These are phyloP conservation scores for fruit fly (Drosophila melanogaster) DNA, from an alignment of 1,140 invertebrate genomes.

Conservation along the genomic window Release_6_plus_ISO1_MT NT_033779.5:14121501-14122000, in stretches of 20 bases:
- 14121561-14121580: slow-evolving; percentile 7
- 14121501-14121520: slow-evolving; percentile 41
- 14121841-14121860: slow-evolving; percentile 2
- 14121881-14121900: slow-evolving; percentile 12
- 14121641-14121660: not conserved
- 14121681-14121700: slow-evolving; percentile 16
- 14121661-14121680: not conserved
- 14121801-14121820: slow-evolving; percentile 83
- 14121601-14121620: slow-evolving; percentile 66
- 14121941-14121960: slow-evolving; percentile 66
- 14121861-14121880: not conserved
- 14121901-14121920: slow-evolving; percentile 40
- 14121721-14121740: slow-evolving; percentile 66
- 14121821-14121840: slow-evolving; percentile 69
- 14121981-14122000: not conserved
- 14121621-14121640: slow-evolving; percentile 47
- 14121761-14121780: slow-evolving; percentile 67
- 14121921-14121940: slow-evolving; percentile 68
- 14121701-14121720: slow-evolving; percentile 47
- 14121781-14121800: slow-evolving; percentile 80
- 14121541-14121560: not conserved
- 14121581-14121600: slow-evolving; percentile 38
- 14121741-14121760: slow-evolving; percentile 70
- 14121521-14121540: slow-evolving; percentile 41
- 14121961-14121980: slow-evolving; percentile 55